Evolutionary conservation across 2,888 invertebrate genomes (phyloP), one percentile per base, ranked within the genome.

Genomic region (Muschampia staudingeri): DNA sequence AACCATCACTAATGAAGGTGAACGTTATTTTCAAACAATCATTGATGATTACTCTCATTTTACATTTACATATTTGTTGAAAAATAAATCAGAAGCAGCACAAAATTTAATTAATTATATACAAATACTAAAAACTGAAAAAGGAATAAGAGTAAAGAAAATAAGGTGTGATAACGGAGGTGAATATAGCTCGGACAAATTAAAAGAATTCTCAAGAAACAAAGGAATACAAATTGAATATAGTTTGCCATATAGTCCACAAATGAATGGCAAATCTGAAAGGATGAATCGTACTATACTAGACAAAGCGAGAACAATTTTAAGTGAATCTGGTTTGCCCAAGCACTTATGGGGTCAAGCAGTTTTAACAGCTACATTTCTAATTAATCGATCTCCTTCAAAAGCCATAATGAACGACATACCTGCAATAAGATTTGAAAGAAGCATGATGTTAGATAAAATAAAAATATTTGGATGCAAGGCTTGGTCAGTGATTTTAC

Each of bases 11-110:
- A 65, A 52, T n/a, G 52, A 52, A 52, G 52, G 52, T n/a, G 52
- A 52, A 52, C 5, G n/a, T n/a, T 52, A 52, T 52, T 52, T 52
- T 19, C 52, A 52, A 52, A 52, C 52, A 19, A 52, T 52, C n/a
- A 52, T 52, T n/a, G 52, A 52, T 52, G 52, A 52, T n/a, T 52
- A 52, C n/a, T 52, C 52, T n/a, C 52, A 52, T 52, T 52, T 52
- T n/a, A 52, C 52, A 52, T 52, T n/a, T 8, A 52, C 52, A 52
- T 52, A 52, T n/a, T n/a, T 52, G n/a, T 52, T 52, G 52, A 52
- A 52, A 9, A 52, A 56, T 56, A 56, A 19, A 56, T 56, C 56
- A 19, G 56, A 56, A 56, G 56, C 19, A 56, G 19, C 56, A 56
- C 56, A 56, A 56, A 56, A 56, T 8, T 16, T 56, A 3, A 56